Conservation (phyloP, 2,113 vertebrate species). For the Donacobius atricapilla region DNA sequence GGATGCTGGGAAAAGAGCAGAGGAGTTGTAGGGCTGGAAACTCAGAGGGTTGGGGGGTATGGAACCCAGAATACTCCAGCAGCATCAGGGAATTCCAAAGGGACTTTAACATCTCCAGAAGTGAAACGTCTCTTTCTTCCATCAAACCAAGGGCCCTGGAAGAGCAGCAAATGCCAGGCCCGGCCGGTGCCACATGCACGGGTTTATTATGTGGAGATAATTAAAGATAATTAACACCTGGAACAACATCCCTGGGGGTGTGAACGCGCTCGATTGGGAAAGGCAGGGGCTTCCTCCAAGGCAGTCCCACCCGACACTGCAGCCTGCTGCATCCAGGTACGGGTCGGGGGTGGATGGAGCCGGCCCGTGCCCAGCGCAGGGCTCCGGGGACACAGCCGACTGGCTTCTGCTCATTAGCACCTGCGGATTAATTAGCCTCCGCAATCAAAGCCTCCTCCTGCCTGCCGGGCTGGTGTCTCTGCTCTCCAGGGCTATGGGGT, state of each 20-base stretch:
- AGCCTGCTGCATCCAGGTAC: background rate
- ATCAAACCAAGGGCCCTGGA: too few species aligned
- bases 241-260: background rate
- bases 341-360: rapidly evolving
- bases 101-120: background rate
- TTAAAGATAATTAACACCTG: background rate
- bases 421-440: background rate
- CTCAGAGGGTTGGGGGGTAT: too few species aligned
- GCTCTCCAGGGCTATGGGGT: rapidly evolving
- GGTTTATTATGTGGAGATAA: background rate
- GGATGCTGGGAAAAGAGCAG: background rate
- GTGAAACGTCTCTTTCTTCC: background rate
- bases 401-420: background rate
- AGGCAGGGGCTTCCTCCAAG: background rate
- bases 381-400: background rate
- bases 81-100: background rate
- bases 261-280: background rate
- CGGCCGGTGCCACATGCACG: rapidly evolving
- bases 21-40: background rate
- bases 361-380: background rate
- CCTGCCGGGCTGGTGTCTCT: too few species aligned
- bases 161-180: background rate
- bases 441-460: background rate
- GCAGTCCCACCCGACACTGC: rapidly evolving
- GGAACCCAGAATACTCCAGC: too few species aligned